Evolutionary conservation across 2,888 invertebrate genomes (phyloP).

Genomic region (Sarcophaga caerulescens): DNA sequence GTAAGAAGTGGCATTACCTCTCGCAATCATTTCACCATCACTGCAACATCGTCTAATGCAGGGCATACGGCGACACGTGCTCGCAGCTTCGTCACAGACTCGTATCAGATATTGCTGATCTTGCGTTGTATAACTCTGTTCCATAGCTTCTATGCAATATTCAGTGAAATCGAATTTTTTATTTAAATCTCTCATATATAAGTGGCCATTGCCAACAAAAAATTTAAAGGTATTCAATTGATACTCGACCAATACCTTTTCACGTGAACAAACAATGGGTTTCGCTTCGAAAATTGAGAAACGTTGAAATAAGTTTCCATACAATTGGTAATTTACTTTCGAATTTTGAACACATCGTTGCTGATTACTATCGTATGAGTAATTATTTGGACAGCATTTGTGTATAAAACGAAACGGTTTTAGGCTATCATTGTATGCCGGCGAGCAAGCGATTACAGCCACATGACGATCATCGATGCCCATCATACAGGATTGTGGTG

Average conservation of each 20-base stretch:
- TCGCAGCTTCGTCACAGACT: slow-evolving; percentile 71
- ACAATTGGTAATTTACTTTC: slow-evolving; percentile 71
- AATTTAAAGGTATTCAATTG: slow-evolving; percentile 71
- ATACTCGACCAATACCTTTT: slow-evolving; percentile 77
- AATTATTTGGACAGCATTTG: slow-evolving; percentile 78
- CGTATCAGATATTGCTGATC: slow-evolving; percentile 71
- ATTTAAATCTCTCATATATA: slow-evolving; percentile 68
- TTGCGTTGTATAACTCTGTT: slow-evolving; percentile 40
- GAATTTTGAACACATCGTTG: slow-evolving; percentile 70
- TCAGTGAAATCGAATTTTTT: slow-evolving; percentile 70
- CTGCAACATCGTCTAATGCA: slow-evolving; percentile 78
- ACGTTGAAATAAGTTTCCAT: slow-evolving; percentile 72
- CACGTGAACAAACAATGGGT: slow-evolving; percentile 72
- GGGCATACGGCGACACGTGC: slow-evolving; percentile 74
- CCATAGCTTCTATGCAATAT: slow-evolving; percentile 78
- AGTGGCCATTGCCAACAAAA: slow-evolving; percentile 70
- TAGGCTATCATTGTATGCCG: slow-evolving; percentile 51
- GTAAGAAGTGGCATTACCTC: slow-evolving; percentile 73
- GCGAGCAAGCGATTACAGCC: slow-evolving; percentile 71
- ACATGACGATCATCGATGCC: slow-evolving; percentile 69
- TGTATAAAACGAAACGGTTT: slow-evolving; percentile 73
- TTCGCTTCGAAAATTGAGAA: slow-evolving; percentile 74
- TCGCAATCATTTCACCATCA: slow-evolving; percentile 76
- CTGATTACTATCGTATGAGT: slow-evolving; percentile 72
- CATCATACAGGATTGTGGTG: slow-evolving; percentile 70